Base-by-base conservation (phyloP, 2,888 invertebrate genomes). In the Danaus chrysippus region DNA sequence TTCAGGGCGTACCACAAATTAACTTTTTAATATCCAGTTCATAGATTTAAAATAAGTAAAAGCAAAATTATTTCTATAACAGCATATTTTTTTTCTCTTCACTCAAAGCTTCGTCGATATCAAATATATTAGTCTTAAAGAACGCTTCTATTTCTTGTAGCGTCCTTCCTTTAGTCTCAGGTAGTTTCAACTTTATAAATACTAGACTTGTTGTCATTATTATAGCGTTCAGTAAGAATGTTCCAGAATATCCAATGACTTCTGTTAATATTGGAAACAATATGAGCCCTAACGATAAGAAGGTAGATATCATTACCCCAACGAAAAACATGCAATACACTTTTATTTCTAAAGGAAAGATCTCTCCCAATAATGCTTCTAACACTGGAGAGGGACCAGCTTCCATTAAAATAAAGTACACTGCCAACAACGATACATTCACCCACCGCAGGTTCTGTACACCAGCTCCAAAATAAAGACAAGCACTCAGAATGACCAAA, bases 291-390 rank as follows among this genome's bases (percentile, higher is more conserved):
- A 71, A 56, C 56, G 73, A 73, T 42, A 68, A 54, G 11, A 69
- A 54, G 10, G 66, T 13, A 6, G 69, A 64, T 11, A 69, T 59
- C 10, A 73, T 60, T 2, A 68, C 59, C 3, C 73, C 72, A 0
- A 71, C 66, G 0, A 68, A 49, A 12, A 72, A 65, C 44, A 68
- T 54, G 61, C 65, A 68, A 61, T 68, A 65, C 12, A 69, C 67
- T 49, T 75, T 76, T 8, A 75, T 59, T 52, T 76, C 76, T 41
- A 73, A 63, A 0, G 76, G 76, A 53, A 67, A 76, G 43, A 75
- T 70, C 63, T 76, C 75, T 0, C 70, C 63, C 9, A 71, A 64
- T 6, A 76, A 58, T 5, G 73, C 66, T 58, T 74, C 75, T 41
- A 73, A 23, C 3, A 75, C 67, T 0, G 76, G 72, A n/a, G n/a